A percentile compares a stretch with the other conserved stretches of the same genome.
Conservation (phyloP, 2,888 invertebrate species). For the Oscheius sp. region DNA sequence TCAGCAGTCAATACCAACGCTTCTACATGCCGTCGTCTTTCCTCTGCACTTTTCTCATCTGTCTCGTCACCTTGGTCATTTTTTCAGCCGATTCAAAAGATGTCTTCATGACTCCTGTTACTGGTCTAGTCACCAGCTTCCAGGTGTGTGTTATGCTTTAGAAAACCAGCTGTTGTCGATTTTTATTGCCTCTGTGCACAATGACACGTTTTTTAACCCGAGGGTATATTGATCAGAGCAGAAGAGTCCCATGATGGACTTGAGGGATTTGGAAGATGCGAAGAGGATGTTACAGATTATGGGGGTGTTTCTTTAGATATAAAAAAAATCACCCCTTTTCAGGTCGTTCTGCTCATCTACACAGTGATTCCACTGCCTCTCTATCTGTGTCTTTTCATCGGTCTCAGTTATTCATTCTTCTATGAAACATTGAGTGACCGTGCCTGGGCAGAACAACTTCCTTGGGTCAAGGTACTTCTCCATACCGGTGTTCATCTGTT, state of each 20-base stretch:
- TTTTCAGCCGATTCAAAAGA: conserved; percentile 58
- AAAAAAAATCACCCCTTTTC: conserved; percentile 74
- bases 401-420: conserved; percentile 82
- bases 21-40: conserved; percentile 78
- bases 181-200: conserved; percentile 4
- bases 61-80: conserved; percentile 68
- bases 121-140: conserved; percentile 66
- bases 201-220: too few species aligned
- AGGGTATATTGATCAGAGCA: not conserved
- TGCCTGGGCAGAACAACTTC: conserved; percentile 22
- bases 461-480: conserved; percentile 76
- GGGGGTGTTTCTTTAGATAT: too few species aligned
- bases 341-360: conserved; percentile 88
- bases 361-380: conserved; percentile 90
- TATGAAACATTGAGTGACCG: conserved; percentile 15
- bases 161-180: conserved; percentile 17
- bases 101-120: conserved; percentile 71
- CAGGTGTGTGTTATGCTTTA: conserved; percentile 49
- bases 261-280: not conserved
- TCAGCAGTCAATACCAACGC: conserved; percentile 70
- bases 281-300: not conserved
- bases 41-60: conserved; percentile 72
- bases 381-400: conserved; percentile 83
- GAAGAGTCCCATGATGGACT: not conserved
- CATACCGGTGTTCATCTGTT: conserved; percentile 90